Evolutionary conservation across 2,113 vertebrate species (phyloP), one percentile per base, ranked within the genome.

Genomic region (Hemiscyllium ocellatum): DNA sequence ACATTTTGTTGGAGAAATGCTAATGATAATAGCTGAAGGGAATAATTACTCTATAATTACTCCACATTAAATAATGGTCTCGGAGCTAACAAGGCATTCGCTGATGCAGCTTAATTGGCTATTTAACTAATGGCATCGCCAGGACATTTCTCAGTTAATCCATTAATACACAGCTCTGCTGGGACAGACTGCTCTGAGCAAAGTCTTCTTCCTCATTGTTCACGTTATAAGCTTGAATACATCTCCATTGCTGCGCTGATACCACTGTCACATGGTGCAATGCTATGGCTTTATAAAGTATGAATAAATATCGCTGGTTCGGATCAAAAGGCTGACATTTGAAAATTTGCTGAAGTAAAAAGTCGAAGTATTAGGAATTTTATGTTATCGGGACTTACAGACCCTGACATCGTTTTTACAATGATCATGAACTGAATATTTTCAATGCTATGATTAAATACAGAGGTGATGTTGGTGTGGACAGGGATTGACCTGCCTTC

Each of bases 41-140:
- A 95, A 95, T 95, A 95, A 70, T 95, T 95, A 95, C 94, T 70
- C 69, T 95, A 22, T 95, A 95, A 95, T 95, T 76, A 95, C 94
- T 70, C 42, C 94, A 95, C 68, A 95, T 95, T 76, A 95, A 95
- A 95, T 95, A 95, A 95, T 50, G 94, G 94, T 52, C 72, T 95
- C 10, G 13, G 29, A 90, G 52, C 68, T 52, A 95, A 95, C 94
- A 95, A 95, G 94, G 69, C 47, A 26, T 72, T 72, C 68, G 66
- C 37, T 95, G 69, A 95, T 70, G 94, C 93, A 42, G 93, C 66
- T 94, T 94, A 94, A 94, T 70, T 70, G 37, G 93, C 66, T 94
- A 94, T 94, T 70, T 70, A 94, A 47, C 66, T 47, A 94, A 94
- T 70, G 93, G 93, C 68, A 42, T 95, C 94, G 12, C 94, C 37